These are phyloP conservation scores for Lindbergichthys nudifrons DNA, from an alignment of 2,797 vertebrate genomes.

Conservation along the genomic window DNA sequence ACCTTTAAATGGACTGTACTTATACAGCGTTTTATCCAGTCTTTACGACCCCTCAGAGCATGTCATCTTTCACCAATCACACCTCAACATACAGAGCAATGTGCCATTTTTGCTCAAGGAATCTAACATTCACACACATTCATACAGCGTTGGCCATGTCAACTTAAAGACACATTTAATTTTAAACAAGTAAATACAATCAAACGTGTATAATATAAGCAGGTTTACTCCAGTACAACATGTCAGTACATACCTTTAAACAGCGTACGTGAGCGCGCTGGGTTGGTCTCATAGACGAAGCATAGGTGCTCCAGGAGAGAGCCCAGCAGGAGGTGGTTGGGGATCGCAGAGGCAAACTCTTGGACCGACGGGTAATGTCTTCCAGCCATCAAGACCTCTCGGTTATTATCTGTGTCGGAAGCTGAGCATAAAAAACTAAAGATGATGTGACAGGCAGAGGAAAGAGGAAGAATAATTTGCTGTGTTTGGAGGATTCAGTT, in stretches of 20 bases:
- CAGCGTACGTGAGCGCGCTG: constrained; percentile 87
- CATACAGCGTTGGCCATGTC: too few relatives aligned
- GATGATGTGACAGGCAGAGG: neutral
- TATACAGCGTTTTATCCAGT: too few relatives aligned
- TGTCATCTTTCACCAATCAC: too few relatives aligned
- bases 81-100: too few relatives aligned
- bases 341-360: constrained; percentile 91
- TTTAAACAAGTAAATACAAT: too few relatives aligned
- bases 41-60: too few relatives aligned
- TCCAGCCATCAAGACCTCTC: constrained; percentile 84
- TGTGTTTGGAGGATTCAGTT: neutral
- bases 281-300: constrained; percentile 92
- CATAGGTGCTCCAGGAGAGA: constrained; percentile 96
- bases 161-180: too few relatives aligned
- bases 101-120: too few relatives aligned
- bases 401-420: constrained; percentile 88
- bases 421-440: constrained; percentile 78
- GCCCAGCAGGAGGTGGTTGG: constrained; percentile 95
- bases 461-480: neutral
- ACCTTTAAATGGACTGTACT: too few relatives aligned
- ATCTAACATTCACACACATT: too few relatives aligned
- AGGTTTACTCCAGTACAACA: neutral
- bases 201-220: too few relatives aligned
- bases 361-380: constrained; percentile 79
- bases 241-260: constrained; percentile 87